Conservation (phyloP, 2,113 vertebrate genomes). For the Pedetes capensis region DNA sequence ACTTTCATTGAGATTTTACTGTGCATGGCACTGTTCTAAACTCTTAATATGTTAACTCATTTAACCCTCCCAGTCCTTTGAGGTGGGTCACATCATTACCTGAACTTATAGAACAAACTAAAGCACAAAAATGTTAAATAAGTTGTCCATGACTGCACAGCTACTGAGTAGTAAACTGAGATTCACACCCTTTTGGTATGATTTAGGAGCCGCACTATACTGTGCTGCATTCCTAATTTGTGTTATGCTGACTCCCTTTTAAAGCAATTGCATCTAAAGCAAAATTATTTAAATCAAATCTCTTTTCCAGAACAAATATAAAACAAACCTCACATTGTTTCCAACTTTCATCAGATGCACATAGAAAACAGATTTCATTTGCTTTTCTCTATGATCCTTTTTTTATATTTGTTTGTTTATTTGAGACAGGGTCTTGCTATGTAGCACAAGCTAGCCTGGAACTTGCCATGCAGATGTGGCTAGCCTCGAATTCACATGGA, state of each 20-base stretch:
- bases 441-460: no score
- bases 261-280: not conserved
- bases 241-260: not conserved
- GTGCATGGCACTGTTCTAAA: not conserved
- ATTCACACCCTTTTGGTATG: not conserved
- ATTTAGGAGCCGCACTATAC: not conserved
- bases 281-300: not conserved
- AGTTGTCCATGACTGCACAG: not conserved
- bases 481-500: no score
- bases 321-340: slow-evolving; percentile 14
- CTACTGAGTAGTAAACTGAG: not conserved
- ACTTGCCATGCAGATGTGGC: no score
- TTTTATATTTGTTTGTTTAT: no score
- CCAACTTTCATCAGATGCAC: not conserved
- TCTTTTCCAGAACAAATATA: slow-evolving; percentile 41
- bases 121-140: not conserved
- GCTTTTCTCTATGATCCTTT: not conserved
- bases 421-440: no score
- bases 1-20: not conserved
- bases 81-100: not conserved
- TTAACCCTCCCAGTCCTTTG: not conserved
- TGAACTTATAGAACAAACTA: not conserved
- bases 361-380: not conserved
- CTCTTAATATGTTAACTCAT: not conserved
- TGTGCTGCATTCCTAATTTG: not conserved